Conservation (phyloP, 2,797 vertebrate species). For the Sardinella longiceps region DNA sequence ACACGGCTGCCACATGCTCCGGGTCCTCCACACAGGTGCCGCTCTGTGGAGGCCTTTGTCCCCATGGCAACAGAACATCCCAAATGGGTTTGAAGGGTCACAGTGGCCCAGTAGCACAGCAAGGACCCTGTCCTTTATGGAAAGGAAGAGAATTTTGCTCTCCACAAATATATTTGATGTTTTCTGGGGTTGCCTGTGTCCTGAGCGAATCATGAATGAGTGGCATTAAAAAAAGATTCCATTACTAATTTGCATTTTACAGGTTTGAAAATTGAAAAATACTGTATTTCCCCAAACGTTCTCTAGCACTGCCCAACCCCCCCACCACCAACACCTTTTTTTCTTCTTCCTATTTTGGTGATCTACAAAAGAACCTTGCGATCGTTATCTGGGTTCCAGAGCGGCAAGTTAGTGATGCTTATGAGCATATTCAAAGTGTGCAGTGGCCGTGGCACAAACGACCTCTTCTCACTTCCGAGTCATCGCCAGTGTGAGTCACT, state of each 20-base stretch:
- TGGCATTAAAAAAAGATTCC: not conserved
- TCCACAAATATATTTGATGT: not conserved
- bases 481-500: conserved; percentile 70
- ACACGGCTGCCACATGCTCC: not conserved
- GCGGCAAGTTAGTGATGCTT: not conserved
- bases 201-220: not conserved
- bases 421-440: conserved; percentile 22
- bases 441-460: not conserved
- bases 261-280: not conserved
- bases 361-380: not conserved
- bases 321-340: not conserved
- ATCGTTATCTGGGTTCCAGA: not conserved
- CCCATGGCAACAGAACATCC: conserved; percentile 10
- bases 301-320: not conserved
- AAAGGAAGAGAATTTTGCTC: not conserved
- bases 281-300: not conserved
- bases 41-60: not conserved
- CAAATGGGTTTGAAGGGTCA: conserved; percentile 9
- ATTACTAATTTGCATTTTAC: conserved; percentile 4
- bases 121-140: not conserved
- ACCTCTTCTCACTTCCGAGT: conserved; percentile 29
- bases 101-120: not conserved
- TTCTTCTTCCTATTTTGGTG: not conserved
- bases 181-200: not conserved
- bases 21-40: conserved; percentile 2